Evolutionary conservation across 92 coral and sea anemone species (phyloP), one percentile per base, ranked within the genome.

Genomic region (Paramuricea clavata): DNA sequence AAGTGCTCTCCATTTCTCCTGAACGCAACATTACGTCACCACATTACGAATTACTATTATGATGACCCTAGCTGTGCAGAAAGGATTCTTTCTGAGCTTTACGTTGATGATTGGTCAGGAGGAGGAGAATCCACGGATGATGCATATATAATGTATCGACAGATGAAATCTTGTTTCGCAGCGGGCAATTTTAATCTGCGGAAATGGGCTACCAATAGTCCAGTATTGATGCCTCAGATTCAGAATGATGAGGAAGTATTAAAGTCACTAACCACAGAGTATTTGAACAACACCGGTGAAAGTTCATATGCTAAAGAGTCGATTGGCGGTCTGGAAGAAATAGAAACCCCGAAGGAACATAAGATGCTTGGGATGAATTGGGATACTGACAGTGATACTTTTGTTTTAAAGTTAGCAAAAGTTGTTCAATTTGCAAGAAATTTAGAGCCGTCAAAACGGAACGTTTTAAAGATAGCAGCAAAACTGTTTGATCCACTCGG

Each of bases 401-500:
- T 88, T 13, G 77, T 79, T 39, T 23, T 91, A 22, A 85, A 84
- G 72, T 27, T 87, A 5, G 60, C 42, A 0, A 73, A 81, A 78
- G 44, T 56, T 39, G 83, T 60, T 9, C 68, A 74, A 35, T 67
- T 85, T 44, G 91, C 82, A 12, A 70, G 35, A 35, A 33, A 69
- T 12, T 81, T 87, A 25, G 84, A 76, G 34, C 88, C 69, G 13
- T 87, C 83, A 16, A 87, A 91, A 64, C 65, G 87, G 64, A 91
- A 84, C 44, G 82, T 91, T 21, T 69, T 88, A 16, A 56, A 74
- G 59, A 77, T 84, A 42, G 81, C 89, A 57, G 94, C 89, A 23
- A 91, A 87, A 74, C 64, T 91, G 26, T 91, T 87, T 52, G 92
- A 91, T 49, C 94, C 85, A 26, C 35, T 88, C 6, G 87, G 94